Evolutionary conservation across 1,140 invertebrate species (phyloP).

Genomic region (Drosophila lini): DNA sequence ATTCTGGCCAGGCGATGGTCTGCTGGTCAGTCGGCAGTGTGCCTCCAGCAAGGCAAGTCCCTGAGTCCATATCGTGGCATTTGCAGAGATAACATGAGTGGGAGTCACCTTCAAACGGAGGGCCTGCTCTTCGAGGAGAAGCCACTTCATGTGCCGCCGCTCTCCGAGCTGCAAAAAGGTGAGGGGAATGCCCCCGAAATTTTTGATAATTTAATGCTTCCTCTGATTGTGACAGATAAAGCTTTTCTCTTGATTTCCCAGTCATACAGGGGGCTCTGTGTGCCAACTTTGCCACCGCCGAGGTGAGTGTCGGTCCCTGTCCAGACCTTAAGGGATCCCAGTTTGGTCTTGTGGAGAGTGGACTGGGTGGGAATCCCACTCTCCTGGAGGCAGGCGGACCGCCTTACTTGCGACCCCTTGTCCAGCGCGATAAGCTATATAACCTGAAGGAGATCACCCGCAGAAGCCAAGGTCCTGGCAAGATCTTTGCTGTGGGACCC

Average conservation of each 20-base stretch:
- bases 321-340: conserved; percentile 92
- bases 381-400: conserved; percentile 94
- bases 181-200: conserved; percentile 29
- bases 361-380: conserved; percentile 90
- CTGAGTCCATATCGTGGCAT: conserved; percentile 6
- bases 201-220: conserved; percentile 18
- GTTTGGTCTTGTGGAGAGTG: conserved; percentile 90
- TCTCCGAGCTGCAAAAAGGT: conserved; percentile 85
- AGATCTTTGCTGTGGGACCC: conserved; percentile 89
- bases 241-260: conserved; percentile 77
- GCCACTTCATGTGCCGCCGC: conserved; percentile 84
- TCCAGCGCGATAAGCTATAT: conserved; percentile 92
- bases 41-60: background rate
- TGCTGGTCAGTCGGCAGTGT: background rate
- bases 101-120: conserved; percentile 62
- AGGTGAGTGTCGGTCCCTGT: conserved; percentile 91
- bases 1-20: conserved; percentile 4
- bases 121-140: conserved; percentile 84
- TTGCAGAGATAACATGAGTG: conserved; percentile 46
- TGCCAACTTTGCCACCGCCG: conserved; percentile 89
- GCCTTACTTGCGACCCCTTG: conserved; percentile 91
- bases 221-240: conserved; percentile 43
- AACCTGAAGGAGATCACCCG: conserved; percentile 88
- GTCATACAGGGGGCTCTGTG: conserved; percentile 89
- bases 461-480: conserved; percentile 74